Evolutionary conservation across 1,140 invertebrate genomes (phyloP).

Genomic region (Drosophila rhopaloa): DNA sequence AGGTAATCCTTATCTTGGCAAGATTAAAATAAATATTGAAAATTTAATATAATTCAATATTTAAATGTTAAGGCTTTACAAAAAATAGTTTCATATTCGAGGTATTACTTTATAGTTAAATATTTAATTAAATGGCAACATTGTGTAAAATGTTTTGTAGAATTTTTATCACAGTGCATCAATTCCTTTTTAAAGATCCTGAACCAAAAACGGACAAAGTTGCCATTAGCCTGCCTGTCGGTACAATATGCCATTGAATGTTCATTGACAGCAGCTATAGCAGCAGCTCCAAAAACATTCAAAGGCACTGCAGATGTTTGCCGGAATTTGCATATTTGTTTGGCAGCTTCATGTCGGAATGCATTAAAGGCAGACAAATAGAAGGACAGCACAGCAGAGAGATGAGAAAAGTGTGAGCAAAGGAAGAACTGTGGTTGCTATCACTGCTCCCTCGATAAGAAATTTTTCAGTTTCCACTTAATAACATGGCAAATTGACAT

Average conservation of each 20-base stretch:
- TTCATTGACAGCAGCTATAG: conserved; percentile 60
- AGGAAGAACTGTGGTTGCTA: background rate
- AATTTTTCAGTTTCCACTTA: conserved; percentile 18
- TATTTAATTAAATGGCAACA: too few species aligned
- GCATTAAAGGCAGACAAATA: conserved; percentile 54
- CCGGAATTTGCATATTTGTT: conserved; percentile 80
- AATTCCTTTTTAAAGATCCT: conserved; percentile 6
- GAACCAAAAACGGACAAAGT: conserved; percentile 45
- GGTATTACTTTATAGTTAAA: too few species aligned
- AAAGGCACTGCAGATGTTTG: conserved; percentile 68
- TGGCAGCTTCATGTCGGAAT: conserved; percentile 70
- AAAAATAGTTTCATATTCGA: too few species aligned
- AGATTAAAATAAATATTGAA: too few species aligned
- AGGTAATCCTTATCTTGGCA: too few species aligned
- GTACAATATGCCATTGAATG: conserved; percentile 79
- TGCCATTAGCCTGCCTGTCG: conserved; percentile 69
- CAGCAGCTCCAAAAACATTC: conserved; percentile 2
- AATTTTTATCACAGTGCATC: conserved; percentile 1
- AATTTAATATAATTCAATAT: too few species aligned
- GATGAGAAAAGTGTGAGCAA: background rate
- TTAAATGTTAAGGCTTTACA: too few species aligned
- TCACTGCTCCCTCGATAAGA: conserved; percentile 15
- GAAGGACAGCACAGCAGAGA: background rate
- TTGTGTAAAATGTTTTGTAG: too few species aligned
- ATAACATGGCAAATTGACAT: conserved; percentile 73